phyloP scores from a whole-genome alignment of 2,113 vertebrate genomes.

The Oryzias celebensis region DNA sequence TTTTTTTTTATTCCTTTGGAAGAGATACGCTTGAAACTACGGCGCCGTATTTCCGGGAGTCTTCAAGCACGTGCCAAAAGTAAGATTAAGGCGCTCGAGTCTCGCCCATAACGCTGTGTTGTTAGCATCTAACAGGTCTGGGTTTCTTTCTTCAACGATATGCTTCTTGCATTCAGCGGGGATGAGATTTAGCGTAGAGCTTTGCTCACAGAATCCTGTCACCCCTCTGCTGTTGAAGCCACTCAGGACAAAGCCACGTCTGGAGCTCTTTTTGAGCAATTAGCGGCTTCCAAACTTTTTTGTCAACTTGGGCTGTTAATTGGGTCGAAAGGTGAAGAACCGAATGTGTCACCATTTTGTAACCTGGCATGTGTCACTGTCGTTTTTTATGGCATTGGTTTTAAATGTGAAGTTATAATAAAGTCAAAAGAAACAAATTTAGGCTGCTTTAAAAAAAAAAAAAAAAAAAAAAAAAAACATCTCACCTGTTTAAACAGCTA shows the following conservation, averaged over 20 bases:
- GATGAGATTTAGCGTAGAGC: conserved; percentile 1
- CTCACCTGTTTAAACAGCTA: no score
- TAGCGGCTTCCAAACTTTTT: conserved; percentile 5
- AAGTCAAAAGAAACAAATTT: no score
- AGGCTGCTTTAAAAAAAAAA: no score
- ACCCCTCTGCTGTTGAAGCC: conserved; percentile 10
- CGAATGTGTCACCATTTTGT: no score
- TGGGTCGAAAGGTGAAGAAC: no score
- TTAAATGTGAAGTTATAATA: no score
- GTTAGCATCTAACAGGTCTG: conserved; percentile 47
- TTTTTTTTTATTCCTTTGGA: conserved; percentile 14
- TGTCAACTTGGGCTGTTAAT: background rate
- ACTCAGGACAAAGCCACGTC: background rate
- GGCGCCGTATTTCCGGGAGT: conserved; percentile 15
- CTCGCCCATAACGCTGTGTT: conserved; percentile 48
- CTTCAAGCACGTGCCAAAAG: conserved; percentile 36
- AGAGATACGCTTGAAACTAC: conserved; percentile 40
- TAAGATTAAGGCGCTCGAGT: conserved; percentile 42
- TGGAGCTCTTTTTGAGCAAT: background rate
- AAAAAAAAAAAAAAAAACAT: no score
- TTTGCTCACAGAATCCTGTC: conserved; percentile 20
- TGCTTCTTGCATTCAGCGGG: conserved; percentile 7
- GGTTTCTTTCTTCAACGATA: conserved; percentile 20
- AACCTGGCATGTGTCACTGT: no score
- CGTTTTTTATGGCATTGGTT: no score